phyloP scores from a whole-genome alignment of 2,888 invertebrate species.

The Steinernema carpocapsae region DNA sequence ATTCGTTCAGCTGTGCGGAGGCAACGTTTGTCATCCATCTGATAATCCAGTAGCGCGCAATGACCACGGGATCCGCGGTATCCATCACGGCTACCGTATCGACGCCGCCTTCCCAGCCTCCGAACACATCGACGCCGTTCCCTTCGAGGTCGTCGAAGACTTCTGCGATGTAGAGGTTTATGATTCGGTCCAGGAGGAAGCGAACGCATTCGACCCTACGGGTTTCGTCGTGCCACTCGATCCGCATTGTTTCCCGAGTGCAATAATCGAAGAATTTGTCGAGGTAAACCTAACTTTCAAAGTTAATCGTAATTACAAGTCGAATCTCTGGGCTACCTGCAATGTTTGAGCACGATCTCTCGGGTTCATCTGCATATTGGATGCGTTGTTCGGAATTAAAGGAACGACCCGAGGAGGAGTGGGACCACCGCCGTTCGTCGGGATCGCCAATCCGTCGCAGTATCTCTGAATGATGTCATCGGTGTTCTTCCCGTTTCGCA shows the following conservation, averaged over 20 bases:
- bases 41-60: conserved; percentile 66
- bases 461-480: conserved; percentile 58
- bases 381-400: conserved; percentile 36
- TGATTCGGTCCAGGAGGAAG: conserved; percentile 61
- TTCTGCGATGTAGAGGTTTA: conserved; percentile 52
- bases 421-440: conserved; percentile 36
- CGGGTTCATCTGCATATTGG: conserved; percentile 41
- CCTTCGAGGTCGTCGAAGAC: conserved; percentile 53
- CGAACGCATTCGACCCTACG: conserved; percentile 58
- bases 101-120: conserved; percentile 64
- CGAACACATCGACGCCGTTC: conserved; percentile 62
- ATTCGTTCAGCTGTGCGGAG: conserved; percentile 47
- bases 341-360: conserved; percentile 62
- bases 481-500: conserved; percentile 54
- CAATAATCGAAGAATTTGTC: conserved; percentile 68
- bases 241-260: conserved; percentile 60
- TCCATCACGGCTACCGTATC: conserved; percentile 55
- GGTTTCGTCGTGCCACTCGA: conserved; percentile 65
- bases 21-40: conserved; percentile 67
- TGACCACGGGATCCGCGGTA: conserved; percentile 67
- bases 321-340: conserved; percentile 46
- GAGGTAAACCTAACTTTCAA: conserved; percentile 56
- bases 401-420: conserved; percentile 36
- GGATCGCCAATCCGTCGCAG: conserved; percentile 41
- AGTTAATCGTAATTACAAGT: background rate